phyloP scores from a whole-genome alignment of 2,797 vertebrate genomes.

The Pogoniulus pusillus region DNA sequence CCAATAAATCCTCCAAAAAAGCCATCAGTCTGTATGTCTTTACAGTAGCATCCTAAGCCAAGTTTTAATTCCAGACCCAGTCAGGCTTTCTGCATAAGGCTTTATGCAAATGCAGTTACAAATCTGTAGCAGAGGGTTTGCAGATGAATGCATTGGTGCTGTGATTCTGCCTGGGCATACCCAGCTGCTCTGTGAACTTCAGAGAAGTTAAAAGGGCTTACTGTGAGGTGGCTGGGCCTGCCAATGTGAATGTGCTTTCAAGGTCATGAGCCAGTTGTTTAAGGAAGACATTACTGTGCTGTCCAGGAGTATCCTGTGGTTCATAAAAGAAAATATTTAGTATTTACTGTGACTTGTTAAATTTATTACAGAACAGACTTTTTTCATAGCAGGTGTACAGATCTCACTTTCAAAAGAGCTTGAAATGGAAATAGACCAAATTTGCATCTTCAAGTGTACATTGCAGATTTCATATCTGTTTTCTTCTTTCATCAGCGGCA shows the following conservation, averaged over 20 bases:
- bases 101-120: not conserved
- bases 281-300: constrained; percentile 7
- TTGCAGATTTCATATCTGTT: not conserved
- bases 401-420: not conserved
- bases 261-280: not conserved
- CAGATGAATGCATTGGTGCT: not conserved
- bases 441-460: not conserved
- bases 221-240: not conserved
- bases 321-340: constrained; percentile 13
- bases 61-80: not conserved
- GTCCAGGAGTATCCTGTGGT: not conserved
- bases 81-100: not conserved
- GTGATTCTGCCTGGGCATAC: not conserved
- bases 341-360: not conserved
- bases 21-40: not conserved
- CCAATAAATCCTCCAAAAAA: not conserved
- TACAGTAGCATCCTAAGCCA: not conserved
- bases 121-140: not conserved
- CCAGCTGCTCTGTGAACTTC: not conserved
- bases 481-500: not conserved
- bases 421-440: not conserved
- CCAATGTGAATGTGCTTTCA: not conserved
- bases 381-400: not conserved
- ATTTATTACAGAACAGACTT: not conserved
- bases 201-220: not conserved